These are phyloP conservation scores for Patella depressa DNA, from an alignment of 2,888 invertebrate species.

Conservation along the genomic window DNA sequence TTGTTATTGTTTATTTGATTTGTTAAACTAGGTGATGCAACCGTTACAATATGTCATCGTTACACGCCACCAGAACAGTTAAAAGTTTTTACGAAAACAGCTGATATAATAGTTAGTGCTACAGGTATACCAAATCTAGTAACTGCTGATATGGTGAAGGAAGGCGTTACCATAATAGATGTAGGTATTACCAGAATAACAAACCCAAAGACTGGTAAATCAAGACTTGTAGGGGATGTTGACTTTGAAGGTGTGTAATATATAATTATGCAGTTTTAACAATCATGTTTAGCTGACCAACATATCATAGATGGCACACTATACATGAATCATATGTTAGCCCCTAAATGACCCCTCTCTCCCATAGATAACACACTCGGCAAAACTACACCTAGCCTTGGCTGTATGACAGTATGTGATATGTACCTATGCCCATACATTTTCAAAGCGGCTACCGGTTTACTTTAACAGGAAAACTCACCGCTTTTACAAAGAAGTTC, in stretches of 20 bases:
- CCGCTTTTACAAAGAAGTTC: too few species aligned
- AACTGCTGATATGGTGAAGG: conserved; percentile 86
- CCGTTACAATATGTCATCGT: conserved; percentile 90
- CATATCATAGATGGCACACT: not conserved
- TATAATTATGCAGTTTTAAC: not conserved
- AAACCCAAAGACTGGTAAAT: conserved; percentile 76
- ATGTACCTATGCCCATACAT: too few species aligned
- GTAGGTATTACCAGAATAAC: conserved; percentile 83
- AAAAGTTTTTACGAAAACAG: conserved; percentile 79
- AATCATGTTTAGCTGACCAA: not conserved
- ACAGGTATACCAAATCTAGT: conserved; percentile 76
- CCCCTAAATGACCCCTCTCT: too few species aligned
- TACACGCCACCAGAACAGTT: conserved; percentile 86
- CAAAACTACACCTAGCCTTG: too few species aligned
- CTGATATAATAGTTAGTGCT: conserved; percentile 85
- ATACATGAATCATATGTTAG: too few species aligned
- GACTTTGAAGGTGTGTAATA: conserved; percentile 79
- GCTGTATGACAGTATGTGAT: too few species aligned
- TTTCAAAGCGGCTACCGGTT: too few species aligned
- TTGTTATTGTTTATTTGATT: not conserved
- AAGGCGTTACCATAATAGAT: conserved; percentile 89
- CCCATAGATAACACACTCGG: too few species aligned
- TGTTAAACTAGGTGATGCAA: conserved; percentile 79
- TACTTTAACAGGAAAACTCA: too few species aligned
- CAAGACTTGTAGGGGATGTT: conserved; percentile 86